A percentile compares a stretch with the other conserved stretches of the same genome.
These are phyloP conservation scores for Syncerus caffer DNA, from an alignment of 2,797 vertebrate species.

Conservation along the genomic window DNA sequence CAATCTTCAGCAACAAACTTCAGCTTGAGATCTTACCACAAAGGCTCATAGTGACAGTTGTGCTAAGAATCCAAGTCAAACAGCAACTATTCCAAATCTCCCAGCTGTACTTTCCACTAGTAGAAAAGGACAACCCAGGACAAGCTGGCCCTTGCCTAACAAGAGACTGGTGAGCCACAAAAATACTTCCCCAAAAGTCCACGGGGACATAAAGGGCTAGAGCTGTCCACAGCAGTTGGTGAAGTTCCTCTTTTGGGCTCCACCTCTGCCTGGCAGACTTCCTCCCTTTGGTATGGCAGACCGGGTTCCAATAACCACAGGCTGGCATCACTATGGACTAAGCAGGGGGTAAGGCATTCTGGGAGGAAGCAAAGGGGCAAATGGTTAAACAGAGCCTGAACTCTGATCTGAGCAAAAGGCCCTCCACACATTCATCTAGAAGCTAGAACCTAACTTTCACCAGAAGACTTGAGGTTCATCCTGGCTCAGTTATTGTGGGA, in stretches of 20 bases:
- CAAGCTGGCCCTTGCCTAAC: neutral
- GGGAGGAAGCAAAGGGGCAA: neutral
- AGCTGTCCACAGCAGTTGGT: neutral
- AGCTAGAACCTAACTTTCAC: constrained; percentile 19
- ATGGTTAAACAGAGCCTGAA: neutral
- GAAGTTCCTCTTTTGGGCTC: constrained; percentile 21
- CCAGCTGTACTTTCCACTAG: constrained; percentile 17
- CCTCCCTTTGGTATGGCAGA: neutral
- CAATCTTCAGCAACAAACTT: neutral
- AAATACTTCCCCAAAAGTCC: constrained; percentile 50
- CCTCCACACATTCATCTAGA: neutral
- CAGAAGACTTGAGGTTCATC: constrained; percentile 30
- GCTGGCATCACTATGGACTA: neutral
- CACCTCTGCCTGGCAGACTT: neutral
- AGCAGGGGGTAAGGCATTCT: neutral
- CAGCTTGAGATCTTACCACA: neutral
- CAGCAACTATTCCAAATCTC: constrained; percentile 23
- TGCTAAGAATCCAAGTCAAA: constrained; percentile 16
- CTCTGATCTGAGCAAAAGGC: neutral
- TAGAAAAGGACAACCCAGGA: neutral
- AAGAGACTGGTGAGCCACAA: neutral
- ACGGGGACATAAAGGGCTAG: neutral
- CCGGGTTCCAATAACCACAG: neutral
- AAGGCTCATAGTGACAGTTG: neutral
- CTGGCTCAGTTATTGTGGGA: neutral